These are phyloP conservation scores for Eueremaeus valkanovi DNA, from an alignment of 2,888 invertebrate genomes.

Conservation along the genomic window DNA sequence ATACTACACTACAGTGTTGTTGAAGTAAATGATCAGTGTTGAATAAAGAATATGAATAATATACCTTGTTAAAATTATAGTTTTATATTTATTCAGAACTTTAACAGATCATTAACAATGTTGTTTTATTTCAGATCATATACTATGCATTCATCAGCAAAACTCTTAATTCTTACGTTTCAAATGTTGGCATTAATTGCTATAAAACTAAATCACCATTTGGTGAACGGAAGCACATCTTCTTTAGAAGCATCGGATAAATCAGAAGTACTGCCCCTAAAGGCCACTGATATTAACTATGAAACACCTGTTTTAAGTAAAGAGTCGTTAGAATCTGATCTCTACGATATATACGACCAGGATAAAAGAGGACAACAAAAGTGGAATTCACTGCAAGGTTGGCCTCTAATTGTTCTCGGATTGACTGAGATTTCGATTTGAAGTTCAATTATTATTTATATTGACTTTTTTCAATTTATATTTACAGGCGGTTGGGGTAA, in stretches of 20 bases:
- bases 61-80: too few species aligned
- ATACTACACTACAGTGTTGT: too few species aligned
- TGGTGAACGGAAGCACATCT: background rate
- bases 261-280: background rate
- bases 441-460: background rate
- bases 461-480: background rate
- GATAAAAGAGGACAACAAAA: conserved; percentile 39
- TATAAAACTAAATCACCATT: background rate
- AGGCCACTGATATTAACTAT: background rate
- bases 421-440: background rate
- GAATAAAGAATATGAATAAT: too few species aligned
- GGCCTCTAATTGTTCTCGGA: too few species aligned
- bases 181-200: conserved; percentile 31
- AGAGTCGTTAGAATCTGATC: conserved; percentile 20
- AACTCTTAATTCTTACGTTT: conserved; percentile 9
- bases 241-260: conserved; percentile 8
- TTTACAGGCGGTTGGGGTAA: conserved; percentile 42
- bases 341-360: conserved; percentile 2
- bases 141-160: conserved; percentile 17
- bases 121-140: conserved; percentile 11
- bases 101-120: too few species aligned
- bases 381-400: conserved; percentile 41
- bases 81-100: too few species aligned
- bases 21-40: too few species aligned
- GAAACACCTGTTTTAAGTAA: background rate